These are phyloP conservation scores for Lophius americanus DNA, from an alignment of 2,797 vertebrate species.

Conservation along the genomic window DNA sequence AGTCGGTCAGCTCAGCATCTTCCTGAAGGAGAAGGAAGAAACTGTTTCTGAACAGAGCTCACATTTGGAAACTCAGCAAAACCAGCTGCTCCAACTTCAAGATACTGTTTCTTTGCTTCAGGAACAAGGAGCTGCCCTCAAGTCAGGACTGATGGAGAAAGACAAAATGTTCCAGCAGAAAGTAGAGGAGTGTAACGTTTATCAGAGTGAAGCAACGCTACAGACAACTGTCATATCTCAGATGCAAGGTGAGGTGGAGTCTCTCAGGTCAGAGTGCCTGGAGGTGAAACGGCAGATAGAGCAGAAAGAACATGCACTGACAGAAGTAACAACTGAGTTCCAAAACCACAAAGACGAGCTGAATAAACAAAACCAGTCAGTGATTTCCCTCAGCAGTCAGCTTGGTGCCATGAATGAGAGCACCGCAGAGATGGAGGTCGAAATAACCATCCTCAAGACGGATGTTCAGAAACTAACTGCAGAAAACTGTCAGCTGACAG, in stretches of 20 bases:
- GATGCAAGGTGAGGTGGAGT: constrained; percentile 74
- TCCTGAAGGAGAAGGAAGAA: constrained; percentile 74
- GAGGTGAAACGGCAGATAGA: constrained; percentile 66
- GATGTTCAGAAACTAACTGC: constrained; percentile 63
- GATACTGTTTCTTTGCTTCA: constrained; percentile 80
- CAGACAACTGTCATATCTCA: constrained; percentile 58
- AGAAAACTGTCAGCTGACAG: constrained; percentile 71
- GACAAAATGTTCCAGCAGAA: constrained; percentile 78
- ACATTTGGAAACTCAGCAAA: constrained; percentile 70
- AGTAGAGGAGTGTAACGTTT: constrained; percentile 60
- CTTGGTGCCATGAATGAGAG: constrained; percentile 76
- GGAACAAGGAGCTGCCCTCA: constrained; percentile 81
- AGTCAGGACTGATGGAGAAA: constrained; percentile 80
- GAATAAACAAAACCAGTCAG: constrained; percentile 73
- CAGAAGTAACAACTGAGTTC: constrained; percentile 59
- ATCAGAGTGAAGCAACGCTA: constrained; percentile 63
- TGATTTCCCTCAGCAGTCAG: constrained; percentile 72
- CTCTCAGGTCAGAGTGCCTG: constrained; percentile 63
- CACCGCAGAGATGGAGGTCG: constrained; percentile 70
- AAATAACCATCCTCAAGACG: constrained; percentile 69
- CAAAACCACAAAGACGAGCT: constrained; percentile 77
- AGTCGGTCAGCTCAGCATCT: constrained; percentile 63
- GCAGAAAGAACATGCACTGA: constrained; percentile 72
- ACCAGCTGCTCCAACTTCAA: constrained; percentile 75
- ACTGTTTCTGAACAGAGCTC: constrained; percentile 59